Conservation (phyloP, 2,888 invertebrate species). For the Dendrolimus houi region DNA sequence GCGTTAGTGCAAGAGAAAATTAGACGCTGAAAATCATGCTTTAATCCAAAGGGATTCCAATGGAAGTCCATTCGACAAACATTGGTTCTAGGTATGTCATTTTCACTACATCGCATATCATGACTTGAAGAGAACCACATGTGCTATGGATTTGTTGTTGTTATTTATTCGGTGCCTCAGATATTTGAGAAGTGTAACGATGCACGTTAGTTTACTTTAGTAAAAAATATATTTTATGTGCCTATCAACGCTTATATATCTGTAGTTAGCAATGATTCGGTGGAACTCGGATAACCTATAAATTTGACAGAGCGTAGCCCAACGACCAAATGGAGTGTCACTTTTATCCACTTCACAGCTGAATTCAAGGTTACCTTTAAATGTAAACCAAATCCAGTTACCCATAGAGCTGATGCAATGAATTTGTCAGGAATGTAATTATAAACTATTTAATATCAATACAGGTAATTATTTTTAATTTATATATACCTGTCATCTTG, state of each 20-base stretch:
- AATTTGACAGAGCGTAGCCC: slow-evolving; percentile 62
- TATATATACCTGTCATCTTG: not conserved
- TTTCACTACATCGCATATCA: slow-evolving; percentile 62
- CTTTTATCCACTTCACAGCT: slow-evolving; percentile 36
- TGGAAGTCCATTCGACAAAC: slow-evolving; percentile 47
- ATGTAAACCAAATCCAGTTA: slow-evolving; percentile 9
- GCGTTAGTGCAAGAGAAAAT: slow-evolving; percentile 44
- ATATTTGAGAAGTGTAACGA: slow-evolving; percentile 45
- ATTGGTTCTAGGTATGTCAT: slow-evolving; percentile 64
- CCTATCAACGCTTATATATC: slow-evolving; percentile 22
- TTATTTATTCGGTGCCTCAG: slow-evolving; percentile 49
- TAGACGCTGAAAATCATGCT: slow-evolving; percentile 55
- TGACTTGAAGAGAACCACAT: slow-evolving; percentile 66
- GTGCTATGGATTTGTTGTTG: slow-evolving; percentile 67
- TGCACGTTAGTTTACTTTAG: slow-evolving; percentile 39
- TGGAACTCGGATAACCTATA: slow-evolving; percentile 54
- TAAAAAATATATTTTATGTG: slow-evolving; percentile 21
- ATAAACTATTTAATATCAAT: not conserved
- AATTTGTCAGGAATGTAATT: not conserved
- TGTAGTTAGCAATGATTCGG: slow-evolving; percentile 16
- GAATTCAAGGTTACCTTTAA: slow-evolving; percentile 45
- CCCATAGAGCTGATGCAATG: slow-evolving; percentile 19
- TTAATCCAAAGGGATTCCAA: slow-evolving; percentile 44
- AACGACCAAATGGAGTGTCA: slow-evolving; percentile 58
- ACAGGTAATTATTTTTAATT: not conserved